Evolutionary conservation across 1,140 invertebrate species (phyloP).

Genomic region (Bombus pyrosoma): DNA sequence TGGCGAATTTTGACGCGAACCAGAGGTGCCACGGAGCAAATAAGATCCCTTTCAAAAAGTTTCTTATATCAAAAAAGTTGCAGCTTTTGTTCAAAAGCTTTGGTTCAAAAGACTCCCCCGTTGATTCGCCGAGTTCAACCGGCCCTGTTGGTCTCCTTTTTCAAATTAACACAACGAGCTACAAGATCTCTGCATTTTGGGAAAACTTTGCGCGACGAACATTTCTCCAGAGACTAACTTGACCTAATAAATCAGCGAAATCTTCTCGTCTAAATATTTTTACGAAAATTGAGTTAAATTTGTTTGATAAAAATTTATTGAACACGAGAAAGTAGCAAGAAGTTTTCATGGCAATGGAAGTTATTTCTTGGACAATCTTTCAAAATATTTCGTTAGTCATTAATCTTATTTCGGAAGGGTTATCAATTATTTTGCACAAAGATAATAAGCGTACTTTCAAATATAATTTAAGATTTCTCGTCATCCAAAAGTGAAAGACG

Average conservation of each 20-base stretch:
- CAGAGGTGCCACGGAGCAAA: neutral
- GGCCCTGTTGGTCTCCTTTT: neutral
- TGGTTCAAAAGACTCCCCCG: neutral
- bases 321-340: neutral
- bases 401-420: no score
- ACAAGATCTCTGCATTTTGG: neutral
- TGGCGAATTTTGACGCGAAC: neutral
- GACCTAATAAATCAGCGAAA: neutral
- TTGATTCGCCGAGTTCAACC: neutral
- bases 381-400: no score
- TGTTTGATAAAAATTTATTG: neutral
- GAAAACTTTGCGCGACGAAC: neutral
- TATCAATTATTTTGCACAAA: no score
- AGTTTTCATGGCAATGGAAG: neutral
- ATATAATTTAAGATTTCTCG: no score
- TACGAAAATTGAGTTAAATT: neutral
- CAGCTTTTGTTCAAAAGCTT: neutral
- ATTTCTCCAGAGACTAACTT: neutral
- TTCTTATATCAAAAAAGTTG: neutral
- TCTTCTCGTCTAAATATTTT: neutral
- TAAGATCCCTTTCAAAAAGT: conserved; percentile 2
- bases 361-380: neutral
- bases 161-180: neutral
- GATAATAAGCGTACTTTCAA: no score
- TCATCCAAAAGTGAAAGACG: no score